A percentile compares a stretch with the other conserved stretches of the same genome.
These are phyloP conservation scores for Belonocnema kinseyi DNA, from an alignment of 1,140 invertebrate species.

Conservation along the genomic window DNA sequence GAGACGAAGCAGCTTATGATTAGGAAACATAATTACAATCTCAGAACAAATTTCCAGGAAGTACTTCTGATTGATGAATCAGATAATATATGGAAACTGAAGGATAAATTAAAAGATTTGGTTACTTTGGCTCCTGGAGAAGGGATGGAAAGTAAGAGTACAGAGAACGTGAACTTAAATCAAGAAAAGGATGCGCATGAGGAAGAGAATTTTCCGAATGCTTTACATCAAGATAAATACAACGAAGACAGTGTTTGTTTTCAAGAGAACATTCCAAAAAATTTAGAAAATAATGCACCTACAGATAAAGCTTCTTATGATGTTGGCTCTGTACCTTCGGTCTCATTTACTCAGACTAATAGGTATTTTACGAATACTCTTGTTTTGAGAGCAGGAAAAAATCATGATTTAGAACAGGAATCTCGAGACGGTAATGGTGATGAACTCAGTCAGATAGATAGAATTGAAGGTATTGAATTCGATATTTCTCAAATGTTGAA, in stretches of 20 bases:
- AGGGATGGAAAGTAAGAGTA: neutral
- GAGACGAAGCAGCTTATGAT: neutral
- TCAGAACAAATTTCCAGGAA: constrained; percentile 1
- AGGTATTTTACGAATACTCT: too few species aligned
- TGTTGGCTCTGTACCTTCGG: too few species aligned
- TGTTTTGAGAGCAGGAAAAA: too few species aligned
- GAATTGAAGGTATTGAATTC: too few species aligned
- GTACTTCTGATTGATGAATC: neutral
- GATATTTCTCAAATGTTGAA: too few species aligned
- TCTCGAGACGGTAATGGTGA: neutral
- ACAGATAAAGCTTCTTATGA: neutral
- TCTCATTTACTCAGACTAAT: too few species aligned
- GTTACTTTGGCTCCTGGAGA: neutral
- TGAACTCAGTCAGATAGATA: neutral
- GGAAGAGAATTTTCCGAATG: neutral
- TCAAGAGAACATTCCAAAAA: neutral
- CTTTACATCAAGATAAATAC: neutral
- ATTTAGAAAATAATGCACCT: neutral
- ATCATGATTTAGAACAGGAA: neutral
- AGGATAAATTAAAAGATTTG: neutral
- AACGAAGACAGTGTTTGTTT: too few species aligned
- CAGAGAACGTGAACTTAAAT: neutral
- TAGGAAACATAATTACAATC: constrained; percentile 15
- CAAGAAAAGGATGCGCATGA: neutral
- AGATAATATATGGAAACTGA: neutral